Conservation (phyloP, 2,797 vertebrate species). For the Danio tinwini region DNA sequence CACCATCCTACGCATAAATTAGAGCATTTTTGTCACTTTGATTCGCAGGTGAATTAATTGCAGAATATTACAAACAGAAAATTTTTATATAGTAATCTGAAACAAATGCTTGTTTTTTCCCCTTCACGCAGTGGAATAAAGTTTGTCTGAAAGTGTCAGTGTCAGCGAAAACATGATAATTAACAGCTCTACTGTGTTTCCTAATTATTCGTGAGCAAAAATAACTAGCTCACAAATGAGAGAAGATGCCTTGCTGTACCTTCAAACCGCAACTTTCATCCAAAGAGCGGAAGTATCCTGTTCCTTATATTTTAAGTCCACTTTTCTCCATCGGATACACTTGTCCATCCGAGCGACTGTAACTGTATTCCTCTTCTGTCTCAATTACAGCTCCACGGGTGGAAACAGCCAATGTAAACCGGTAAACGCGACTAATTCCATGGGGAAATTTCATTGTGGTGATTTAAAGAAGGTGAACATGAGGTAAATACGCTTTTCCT, state of each 20-base stretch:
- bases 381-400: constrained; percentile 23
- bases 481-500: neutral
- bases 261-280: constrained; percentile 58
- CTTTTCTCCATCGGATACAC: constrained; percentile 37
- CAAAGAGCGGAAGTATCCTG: constrained; percentile 37
- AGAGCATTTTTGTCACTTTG: neutral
- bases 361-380: constrained; percentile 16
- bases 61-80: neutral
- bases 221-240: constrained; percentile 2
- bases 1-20: constrained; percentile 7
- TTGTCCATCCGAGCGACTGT: constrained; percentile 49
- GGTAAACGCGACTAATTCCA: constrained; percentile 30
- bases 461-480: neutral
- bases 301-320: constrained; percentile 40
- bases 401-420: constrained; percentile 13
- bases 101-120: constrained; percentile 6
- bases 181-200: neutral
- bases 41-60: neutral
- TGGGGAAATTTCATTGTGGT: constrained; percentile 15
- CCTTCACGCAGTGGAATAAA: neutral
- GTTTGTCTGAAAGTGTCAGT: constrained; percentile 17
- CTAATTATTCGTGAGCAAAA: constrained; percentile 2
- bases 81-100: neutral
- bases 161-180: neutral
- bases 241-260: constrained; percentile 43